Conservation (phyloP, 2,113 vertebrate genomes). For the Amia ocellicauda region DNA sequence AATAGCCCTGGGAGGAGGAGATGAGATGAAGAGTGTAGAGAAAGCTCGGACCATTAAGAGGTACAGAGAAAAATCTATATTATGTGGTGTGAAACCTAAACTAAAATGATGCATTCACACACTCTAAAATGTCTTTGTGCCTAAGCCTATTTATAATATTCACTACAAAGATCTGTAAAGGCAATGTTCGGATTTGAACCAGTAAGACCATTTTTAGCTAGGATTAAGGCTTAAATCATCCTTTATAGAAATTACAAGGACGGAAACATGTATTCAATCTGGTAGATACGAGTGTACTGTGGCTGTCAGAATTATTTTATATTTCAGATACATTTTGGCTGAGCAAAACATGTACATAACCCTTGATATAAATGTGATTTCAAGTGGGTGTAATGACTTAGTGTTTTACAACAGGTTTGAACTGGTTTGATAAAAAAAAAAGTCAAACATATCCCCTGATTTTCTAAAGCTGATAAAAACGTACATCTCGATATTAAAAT, state of each 20-base stretch:
- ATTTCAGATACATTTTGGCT: slow-evolving; percentile 8
- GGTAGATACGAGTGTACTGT: not conserved
- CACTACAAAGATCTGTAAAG: slow-evolving; percentile 20
- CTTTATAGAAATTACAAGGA: not conserved
- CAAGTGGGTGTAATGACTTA: slow-evolving; percentile 37
- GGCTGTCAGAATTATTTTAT: slow-evolving; percentile 26
- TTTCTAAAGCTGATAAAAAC: slow-evolving; percentile 46
- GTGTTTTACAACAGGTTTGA: slow-evolving; percentile 17
- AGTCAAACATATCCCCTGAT: slow-evolving; percentile 36
- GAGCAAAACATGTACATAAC: slow-evolving; percentile 25
- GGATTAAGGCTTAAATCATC: not conserved
- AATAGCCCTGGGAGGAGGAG: not conserved
- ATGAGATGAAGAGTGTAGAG: not conserved
- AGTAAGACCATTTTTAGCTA: slow-evolving; percentile 11
- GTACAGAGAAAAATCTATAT: not conserved
- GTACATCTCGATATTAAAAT: slow-evolving; percentile 33
- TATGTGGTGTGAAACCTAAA: slow-evolving; percentile 6
- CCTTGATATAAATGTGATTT: slow-evolving; percentile 13
- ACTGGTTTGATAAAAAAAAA: slow-evolving; percentile 30
- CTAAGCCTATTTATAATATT: slow-evolving; percentile 23
- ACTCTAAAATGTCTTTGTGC: slow-evolving; percentile 9
- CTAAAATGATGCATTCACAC: slow-evolving; percentile 18
- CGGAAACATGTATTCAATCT: slow-evolving; percentile 2
- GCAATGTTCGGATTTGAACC: slow-evolving; percentile 21
- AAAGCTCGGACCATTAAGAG: not conserved